A percentile compares a stretch with the other conserved stretches of the same genome.
These are phyloP conservation scores for Alouatta palliata DNA, from an alignment of 2,113 vertebrate species.

Conservation along the genomic window DNA sequence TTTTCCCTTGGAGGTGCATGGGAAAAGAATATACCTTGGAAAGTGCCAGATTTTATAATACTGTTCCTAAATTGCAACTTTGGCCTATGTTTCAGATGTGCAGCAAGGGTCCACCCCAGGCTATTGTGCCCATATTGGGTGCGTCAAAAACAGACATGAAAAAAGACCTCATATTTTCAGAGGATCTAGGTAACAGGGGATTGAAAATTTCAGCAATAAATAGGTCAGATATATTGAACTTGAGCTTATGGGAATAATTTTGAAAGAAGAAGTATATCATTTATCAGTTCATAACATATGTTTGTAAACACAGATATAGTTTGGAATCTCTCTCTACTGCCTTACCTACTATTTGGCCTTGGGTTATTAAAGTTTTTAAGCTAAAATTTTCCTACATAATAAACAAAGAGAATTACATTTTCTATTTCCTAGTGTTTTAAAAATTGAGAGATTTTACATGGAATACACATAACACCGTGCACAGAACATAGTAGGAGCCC, in stretches of 20 bases:
- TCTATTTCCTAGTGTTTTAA: background rate
- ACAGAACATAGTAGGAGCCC: background rate
- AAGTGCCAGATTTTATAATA: background rate
- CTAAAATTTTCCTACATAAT: background rate
- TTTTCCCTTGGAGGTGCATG: background rate
- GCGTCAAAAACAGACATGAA: background rate
- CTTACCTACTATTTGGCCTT: background rate
- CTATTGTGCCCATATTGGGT: background rate
- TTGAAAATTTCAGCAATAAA: background rate
- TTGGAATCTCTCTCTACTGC: background rate
- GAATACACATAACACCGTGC: background rate
- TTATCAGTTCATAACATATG: background rate
- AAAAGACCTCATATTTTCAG: background rate
- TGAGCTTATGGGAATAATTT: background rate
- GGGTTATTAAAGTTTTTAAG: constrained; percentile 3
- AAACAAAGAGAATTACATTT: background rate
- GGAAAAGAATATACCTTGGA: background rate
- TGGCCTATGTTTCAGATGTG: background rate
- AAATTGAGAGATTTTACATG: background rate
- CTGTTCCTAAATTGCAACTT: background rate
- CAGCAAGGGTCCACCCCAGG: background rate
- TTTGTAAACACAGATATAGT: background rate
- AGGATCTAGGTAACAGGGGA: background rate
- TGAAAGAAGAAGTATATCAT: background rate
- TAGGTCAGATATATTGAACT: background rate